Evolutionary conservation across 2,113 vertebrate genomes (phyloP), one percentile per base, ranked within the genome.

Genomic region (Bambusicola thoracicus): DNA sequence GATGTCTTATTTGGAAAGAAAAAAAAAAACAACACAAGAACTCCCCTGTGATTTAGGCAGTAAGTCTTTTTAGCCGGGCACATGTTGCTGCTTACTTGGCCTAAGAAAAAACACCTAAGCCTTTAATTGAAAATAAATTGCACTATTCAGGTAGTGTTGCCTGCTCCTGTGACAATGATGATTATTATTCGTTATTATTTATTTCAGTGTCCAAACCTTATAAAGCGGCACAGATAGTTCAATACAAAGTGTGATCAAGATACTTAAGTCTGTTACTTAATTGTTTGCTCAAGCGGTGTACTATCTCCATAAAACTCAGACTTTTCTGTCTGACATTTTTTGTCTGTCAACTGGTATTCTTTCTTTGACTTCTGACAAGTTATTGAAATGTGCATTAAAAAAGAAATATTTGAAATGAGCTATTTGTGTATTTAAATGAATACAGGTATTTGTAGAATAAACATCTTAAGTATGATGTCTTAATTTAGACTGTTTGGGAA

Each of bases 401-500:
- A 30, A 53, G 27, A 53, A 53, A 75, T 68, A 29, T 13, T 85
- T 85, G 10, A 81, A 92, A 55, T 77, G 14, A 61, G 32, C 59
- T 77, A 25, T 65, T 18, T 1, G 15, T 92, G 38, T 44, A 53
- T 92, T 89, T 79, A 92, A 81, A 81, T 89, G 53, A 85, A 84
- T 94, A 51, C 69, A 75, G 34, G 10, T 90, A 91, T 94, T 95
- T 87, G 68, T 87, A 87, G 85, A 83, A 55, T 48, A 92, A 65
- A 49, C 59, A 66, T 91, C 55, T 44, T 41, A 41, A 90, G 41
- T 85, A 87, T 53, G 62, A 67, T 92, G 91, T 93, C 72, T 96
- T 94, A 93, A 94, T 91, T 94, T 89, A 95, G 81, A 73, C 67
- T 95, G 80, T 94, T 88, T 88, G 75, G 38, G 75, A 91, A 56